Conservation (phyloP, 2,888 invertebrate species). For the Baccha elongata region DNA sequence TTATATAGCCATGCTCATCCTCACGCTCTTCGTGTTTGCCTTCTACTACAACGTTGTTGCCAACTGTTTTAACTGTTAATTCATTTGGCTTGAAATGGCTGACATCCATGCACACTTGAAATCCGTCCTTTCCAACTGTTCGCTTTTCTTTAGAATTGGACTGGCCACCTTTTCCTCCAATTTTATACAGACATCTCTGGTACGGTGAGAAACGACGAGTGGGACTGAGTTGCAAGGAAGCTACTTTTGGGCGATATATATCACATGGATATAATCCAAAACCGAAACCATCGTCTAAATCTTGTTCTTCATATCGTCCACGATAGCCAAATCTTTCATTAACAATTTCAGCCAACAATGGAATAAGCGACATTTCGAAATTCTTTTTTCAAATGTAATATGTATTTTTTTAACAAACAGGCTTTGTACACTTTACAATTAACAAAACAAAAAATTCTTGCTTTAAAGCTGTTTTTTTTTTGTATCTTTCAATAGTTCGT, state of each 20-base stretch:
- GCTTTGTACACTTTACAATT: neutral
- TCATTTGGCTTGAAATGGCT: conserved; percentile 90
- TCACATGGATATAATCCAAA: conserved; percentile 79
- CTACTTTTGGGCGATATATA: conserved; percentile 77
- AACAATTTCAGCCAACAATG: conserved; percentile 78
- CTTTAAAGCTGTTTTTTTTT: too few relatives aligned
- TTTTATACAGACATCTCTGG: conserved; percentile 84
- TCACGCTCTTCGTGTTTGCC: conserved; percentile 90
- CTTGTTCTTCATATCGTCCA: conserved; percentile 69
- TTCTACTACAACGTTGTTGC: conserved; percentile 88
- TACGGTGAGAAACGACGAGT: conserved; percentile 88
- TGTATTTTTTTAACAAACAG: neutral
- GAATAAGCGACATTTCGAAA: conserved; percentile 79
- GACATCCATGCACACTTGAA: conserved; percentile 89
- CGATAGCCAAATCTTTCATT: conserved; percentile 77
- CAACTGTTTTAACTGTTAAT: conserved; percentile 89
- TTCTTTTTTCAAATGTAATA: too few relatives aligned
- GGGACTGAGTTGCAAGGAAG: conserved; percentile 79
- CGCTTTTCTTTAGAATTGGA: conserved; percentile 84
- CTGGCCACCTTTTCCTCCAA: conserved; percentile 81
- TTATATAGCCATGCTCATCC: conserved; percentile 88
- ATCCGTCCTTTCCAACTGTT: conserved; percentile 85
- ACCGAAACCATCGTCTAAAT: conserved; percentile 78
- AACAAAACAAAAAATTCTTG: neutral
- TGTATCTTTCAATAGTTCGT: too few relatives aligned